A percentile compares a stretch with the other conserved stretches of the same genome.
Evolutionary conservation across 1,140 invertebrate species (phyloP).

Genomic region (Drosophila tsacasi): DNA sequence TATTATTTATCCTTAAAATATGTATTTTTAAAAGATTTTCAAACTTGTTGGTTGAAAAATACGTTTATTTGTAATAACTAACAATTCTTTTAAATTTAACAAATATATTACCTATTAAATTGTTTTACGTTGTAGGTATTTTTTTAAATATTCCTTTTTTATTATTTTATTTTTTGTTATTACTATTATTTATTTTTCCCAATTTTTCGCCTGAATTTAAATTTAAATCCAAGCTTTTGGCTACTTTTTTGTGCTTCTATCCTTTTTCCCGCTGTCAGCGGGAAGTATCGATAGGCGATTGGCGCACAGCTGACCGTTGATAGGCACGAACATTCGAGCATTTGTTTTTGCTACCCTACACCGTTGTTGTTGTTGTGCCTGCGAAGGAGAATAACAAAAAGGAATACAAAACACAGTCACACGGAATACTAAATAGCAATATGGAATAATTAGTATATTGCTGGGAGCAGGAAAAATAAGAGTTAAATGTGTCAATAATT

Average conservation of each 20-base stretch:
- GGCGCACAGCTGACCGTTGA: conserved; percentile 18
- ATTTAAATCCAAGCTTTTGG: conserved; percentile 9
- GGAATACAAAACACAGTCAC: neutral
- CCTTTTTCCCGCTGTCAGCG: neutral
- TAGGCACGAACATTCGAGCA: conserved; percentile 27
- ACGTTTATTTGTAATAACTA: too few relatives aligned
- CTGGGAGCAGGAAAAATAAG: neutral
- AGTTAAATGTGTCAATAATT: conserved; percentile 24
- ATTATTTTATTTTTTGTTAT: too few relatives aligned
- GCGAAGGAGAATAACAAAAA: neutral
- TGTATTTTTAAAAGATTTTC: too few relatives aligned
- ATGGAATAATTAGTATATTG: conserved; percentile 16
- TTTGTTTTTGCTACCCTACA: conserved; percentile 21
- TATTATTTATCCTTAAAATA: too few relatives aligned
- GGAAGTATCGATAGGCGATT: conserved; percentile 6
- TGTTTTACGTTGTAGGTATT: too few relatives aligned
- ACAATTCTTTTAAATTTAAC: too few relatives aligned
- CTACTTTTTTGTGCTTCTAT: neutral
- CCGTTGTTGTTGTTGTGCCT: conserved; percentile 5
- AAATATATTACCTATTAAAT: too few relatives aligned
- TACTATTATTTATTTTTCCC: neutral
- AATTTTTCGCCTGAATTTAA: neutral
- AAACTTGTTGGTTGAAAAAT: too few relatives aligned
- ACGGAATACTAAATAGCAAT: conserved; percentile 20
- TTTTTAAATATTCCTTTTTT: too few relatives aligned